phyloP scores from a whole-genome alignment of 1,140 invertebrate species.

The Drosophila pachea region DNA sequence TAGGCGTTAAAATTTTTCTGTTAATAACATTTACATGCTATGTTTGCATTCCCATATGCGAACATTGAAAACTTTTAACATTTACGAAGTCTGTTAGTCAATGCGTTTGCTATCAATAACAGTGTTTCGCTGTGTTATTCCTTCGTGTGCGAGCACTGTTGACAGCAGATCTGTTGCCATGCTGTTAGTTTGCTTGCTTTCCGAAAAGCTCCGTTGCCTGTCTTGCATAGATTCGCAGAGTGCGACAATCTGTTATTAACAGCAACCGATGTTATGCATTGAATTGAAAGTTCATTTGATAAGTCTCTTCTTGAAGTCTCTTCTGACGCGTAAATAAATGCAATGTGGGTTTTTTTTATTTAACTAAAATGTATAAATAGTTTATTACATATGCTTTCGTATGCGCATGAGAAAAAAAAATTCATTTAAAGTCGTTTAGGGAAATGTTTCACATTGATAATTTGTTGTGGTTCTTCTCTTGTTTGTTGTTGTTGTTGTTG shows the following conservation, averaged over 20 bases:
- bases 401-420: slow-evolving; percentile 26
- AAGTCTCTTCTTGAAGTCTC: neutral
- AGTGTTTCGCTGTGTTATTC: neutral
- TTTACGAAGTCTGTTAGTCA: neutral
- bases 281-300: too few species aligned
- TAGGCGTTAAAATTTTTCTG: neutral
- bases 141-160: too few species aligned
- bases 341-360: slow-evolving; percentile 40
- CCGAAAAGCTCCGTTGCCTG: too few species aligned
- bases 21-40: neutral
- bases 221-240: too few species aligned
- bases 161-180: too few species aligned
- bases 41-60: neutral
- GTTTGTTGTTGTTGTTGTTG: too few species aligned
- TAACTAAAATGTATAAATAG: slow-evolving; percentile 56
- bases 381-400: slow-evolving; percentile 53
- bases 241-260: too few species aligned
- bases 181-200: too few species aligned
- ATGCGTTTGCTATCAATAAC: neutral
- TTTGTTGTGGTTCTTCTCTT: slow-evolving; percentile 34
- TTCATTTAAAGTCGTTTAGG: slow-evolving; percentile 10
- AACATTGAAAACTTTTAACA: neutral
- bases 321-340: neutral
- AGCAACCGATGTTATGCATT: too few species aligned
- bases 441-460: slow-evolving; percentile 31